These are phyloP conservation scores for Troides helena DNA, from an alignment of 2,888 invertebrate genomes.

Conservation along the genomic window DNA sequence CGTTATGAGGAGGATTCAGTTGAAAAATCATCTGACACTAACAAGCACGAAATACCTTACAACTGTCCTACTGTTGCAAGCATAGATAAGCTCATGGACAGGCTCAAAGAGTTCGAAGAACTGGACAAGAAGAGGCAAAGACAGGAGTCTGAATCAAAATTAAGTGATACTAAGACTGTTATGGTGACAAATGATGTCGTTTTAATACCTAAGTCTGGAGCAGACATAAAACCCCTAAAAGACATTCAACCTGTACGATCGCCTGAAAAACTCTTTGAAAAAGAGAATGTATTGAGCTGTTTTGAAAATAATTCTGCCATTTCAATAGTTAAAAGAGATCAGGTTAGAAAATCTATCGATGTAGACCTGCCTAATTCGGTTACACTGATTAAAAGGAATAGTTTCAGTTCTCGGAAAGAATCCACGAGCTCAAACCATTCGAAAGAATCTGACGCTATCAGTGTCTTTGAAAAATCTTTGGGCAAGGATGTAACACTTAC, in stretches of 20 bases:
- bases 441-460: slow-evolving; percentile 71
- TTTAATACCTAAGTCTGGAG: slow-evolving; percentile 70
- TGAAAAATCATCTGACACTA: slow-evolving; percentile 58
- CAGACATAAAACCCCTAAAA: slow-evolving; percentile 69
- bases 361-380: slow-evolving; percentile 74
- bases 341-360: slow-evolving; percentile 69
- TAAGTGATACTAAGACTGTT: slow-evolving; percentile 60
- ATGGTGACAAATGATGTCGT: slow-evolving; percentile 77
- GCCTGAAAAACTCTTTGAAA: slow-evolving; percentile 68
- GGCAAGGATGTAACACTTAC: slow-evolving; percentile 76
- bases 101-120: slow-evolving; percentile 75
- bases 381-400: slow-evolving; percentile 74
- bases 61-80: slow-evolving; percentile 67
- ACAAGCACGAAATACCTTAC: slow-evolving; percentile 61
- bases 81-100: slow-evolving; percentile 75
- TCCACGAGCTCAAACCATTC: slow-evolving; percentile 75
- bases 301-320: slow-evolving; percentile 78
- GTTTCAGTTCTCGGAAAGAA: slow-evolving; percentile 69
- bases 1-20: slow-evolving; percentile 70
- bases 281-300: slow-evolving; percentile 74
- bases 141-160: slow-evolving; percentile 64
- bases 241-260: slow-evolving; percentile 70
- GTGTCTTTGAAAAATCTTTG: slow-evolving; percentile 74
- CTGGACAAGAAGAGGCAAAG: slow-evolving; percentile 73
- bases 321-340: slow-evolving; percentile 75